Evolutionary conservation across 2,113 vertebrate species (phyloP), one percentile per base, ranked within the genome.

Genomic region (Danionella cerebrum): DNA sequence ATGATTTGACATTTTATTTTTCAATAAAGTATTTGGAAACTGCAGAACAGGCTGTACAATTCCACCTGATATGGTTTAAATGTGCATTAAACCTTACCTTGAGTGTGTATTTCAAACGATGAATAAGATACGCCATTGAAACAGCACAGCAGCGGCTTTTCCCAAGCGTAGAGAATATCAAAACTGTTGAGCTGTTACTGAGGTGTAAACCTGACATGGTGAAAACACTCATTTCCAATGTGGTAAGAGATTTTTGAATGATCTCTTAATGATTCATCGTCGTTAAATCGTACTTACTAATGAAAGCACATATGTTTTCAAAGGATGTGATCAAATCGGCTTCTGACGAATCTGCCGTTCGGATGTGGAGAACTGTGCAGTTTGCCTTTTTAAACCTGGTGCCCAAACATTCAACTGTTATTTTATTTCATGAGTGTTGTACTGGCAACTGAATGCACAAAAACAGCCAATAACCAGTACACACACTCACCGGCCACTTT

Each of bases 161-260:
- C 12, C 92, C 94, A 44, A 74, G 65, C 2, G 59, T 88, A 50
- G 93, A 95, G 74, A 85, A 85, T 18, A 94, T 75, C 79, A 96
- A 75, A 22, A 89, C 63, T 5, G 86, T 78, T 0, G 85, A 89
- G 55, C 77, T 83, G 0, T 1, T 39, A 11, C 31, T 70, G 47
- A 86, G 69, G 47, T 79, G 73, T 1, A 73, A 77, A 62, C 13
- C 87, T 89, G 59, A 65, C 65, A 68, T 57, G 50, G 47, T 51
- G 42, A 54, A 52, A 51, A 51, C 3, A 33, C 27, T 1, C 31
- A 44, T 2, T n/a, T n/a, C n/a, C 2, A 6, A 6, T 45, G 19
- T 10, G 2, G 14, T 11, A 18, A 6, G 1, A 29, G 48, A 27
- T 29, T 1, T 19, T 16, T 53, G 14, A 33, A 8, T 18, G 10